Conservation (phyloP, 2,113 vertebrate genomes). For the Podarcis muralis region DNA sequence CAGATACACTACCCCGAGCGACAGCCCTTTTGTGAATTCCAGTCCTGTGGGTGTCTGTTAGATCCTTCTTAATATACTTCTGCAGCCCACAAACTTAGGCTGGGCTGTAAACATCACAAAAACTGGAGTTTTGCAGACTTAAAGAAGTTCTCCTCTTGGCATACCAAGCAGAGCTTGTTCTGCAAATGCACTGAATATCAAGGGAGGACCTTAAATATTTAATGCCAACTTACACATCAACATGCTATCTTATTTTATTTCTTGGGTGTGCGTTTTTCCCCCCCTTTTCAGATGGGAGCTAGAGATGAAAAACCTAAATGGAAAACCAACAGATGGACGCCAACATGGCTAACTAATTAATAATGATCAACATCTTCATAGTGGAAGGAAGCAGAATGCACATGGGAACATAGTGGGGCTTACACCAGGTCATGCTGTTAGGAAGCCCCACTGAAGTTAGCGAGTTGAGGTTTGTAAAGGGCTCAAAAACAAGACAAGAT, state of each 20-base stretch:
- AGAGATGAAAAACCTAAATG: neutral
- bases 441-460: neutral
- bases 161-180: neutral
- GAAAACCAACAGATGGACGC: neutral
- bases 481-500: neutral
- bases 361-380: neutral
- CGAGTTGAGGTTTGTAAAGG: neutral
- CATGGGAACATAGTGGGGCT: neutral
- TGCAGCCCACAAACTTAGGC: neutral
- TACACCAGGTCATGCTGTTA: neutral
- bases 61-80: neutral
- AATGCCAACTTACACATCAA: neutral
- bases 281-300: neutral
- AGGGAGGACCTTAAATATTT: neutral
- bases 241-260: neutral
- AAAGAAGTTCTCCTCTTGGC: neutral
- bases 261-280: rapidly evolving
- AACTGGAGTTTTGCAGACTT: neutral
- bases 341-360: neutral
- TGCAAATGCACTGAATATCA: neutral
- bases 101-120: neutral
- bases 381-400: neutral
- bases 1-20: no score
- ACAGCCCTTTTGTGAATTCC: no score
- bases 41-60: neutral